Evolutionary conservation across 1,140 invertebrate genomes (phyloP), one percentile per base, ranked within the genome.

Genomic region (Nebria ingens): DNA sequence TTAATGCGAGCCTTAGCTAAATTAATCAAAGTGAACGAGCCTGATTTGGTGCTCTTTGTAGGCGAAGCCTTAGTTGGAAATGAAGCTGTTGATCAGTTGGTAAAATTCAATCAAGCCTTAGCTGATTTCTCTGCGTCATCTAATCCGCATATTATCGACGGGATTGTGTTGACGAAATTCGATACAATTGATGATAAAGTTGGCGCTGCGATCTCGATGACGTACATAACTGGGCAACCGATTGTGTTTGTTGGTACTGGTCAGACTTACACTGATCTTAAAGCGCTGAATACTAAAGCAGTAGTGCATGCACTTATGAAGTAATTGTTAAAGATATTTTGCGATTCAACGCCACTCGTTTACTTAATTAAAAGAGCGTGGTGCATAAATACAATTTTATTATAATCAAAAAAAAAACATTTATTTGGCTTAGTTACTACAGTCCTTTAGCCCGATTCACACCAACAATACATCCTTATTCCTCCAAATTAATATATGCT

Each of bases 141-240:
- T n/a, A 86, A 87, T 72, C 90, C 92, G 1, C 91, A 94, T 73
- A 82, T 91, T 51, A 98, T 98, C 62, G 96, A 98, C 74, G 96
- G 95, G 20, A 98, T 98, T 61, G 93, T 98, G 2, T 76, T 98
- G 1, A 98, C 96, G 11, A 98, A 98, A 75, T 99, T 98, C 74
- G 96, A 99, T 71, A 99, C 96, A 1, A 98, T 98, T 66, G 97
- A 99, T 75, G 96, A 98, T 71, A 98, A 99, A 79, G 95, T 99
- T 51, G 97, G 97, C 19, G 97, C 97, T 52, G 96, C 97, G 42
- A 96, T 99, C 63, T 99, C 97, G 6, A 99, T 99, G 97, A 98
- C 97, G 0, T 99, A 99, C 68, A 98, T 98, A 55, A 99, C 97
- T 23, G 97, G 97, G 4, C 96, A 99, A 71, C 97, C 97, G 0